A percentile compares a stretch with the other conserved stretches of the same genome.
phyloP scores from a whole-genome alignment of 2,113 vertebrate species.

The Zapornia atra region DNA sequence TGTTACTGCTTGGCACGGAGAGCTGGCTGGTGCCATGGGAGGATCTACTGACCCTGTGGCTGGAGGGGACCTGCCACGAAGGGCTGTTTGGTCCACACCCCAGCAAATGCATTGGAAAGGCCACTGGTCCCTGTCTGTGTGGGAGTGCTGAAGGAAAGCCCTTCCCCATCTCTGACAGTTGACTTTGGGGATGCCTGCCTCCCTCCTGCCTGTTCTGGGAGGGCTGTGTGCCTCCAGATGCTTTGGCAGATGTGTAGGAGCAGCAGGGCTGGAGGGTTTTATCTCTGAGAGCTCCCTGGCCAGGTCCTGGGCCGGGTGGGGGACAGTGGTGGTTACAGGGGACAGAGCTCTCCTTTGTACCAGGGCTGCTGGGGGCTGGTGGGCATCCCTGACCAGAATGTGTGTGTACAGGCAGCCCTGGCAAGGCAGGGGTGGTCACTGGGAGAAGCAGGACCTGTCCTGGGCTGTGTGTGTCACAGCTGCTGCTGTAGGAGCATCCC shows the following conservation, averaged over 20 bases:
- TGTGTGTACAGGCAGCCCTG: neutral
- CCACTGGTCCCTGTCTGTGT: fast-evolving
- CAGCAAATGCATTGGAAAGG: neutral
- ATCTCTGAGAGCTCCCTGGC: neutral
- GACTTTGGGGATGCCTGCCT: neutral
- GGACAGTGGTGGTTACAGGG: fast-evolving
- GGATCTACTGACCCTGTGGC: fast-evolving
- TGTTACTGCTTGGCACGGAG: neutral
- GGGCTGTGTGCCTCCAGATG: fast-evolving
- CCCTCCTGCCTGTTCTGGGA: neutral
- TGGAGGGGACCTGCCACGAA: neutral
- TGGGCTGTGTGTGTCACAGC: fast-evolving
- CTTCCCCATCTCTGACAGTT: fast-evolving
- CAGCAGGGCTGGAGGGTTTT: fast-evolving
- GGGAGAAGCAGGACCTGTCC: neutral
- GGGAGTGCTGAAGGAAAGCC: neutral
- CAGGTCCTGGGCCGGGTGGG: neutral
- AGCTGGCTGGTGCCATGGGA: fast-evolving
- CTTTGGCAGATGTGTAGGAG: neutral
- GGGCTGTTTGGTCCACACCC: neutral
- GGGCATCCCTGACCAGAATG: neutral
- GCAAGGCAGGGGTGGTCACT: fast-evolving
- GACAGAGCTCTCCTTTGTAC: neutral
- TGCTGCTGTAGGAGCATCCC: neutral
- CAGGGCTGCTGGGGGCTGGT: neutral